These are phyloP conservation scores for Eurystomus glaucurus DNA, from an alignment of 2,797 vertebrate genomes.

Conservation along the genomic window DNA sequence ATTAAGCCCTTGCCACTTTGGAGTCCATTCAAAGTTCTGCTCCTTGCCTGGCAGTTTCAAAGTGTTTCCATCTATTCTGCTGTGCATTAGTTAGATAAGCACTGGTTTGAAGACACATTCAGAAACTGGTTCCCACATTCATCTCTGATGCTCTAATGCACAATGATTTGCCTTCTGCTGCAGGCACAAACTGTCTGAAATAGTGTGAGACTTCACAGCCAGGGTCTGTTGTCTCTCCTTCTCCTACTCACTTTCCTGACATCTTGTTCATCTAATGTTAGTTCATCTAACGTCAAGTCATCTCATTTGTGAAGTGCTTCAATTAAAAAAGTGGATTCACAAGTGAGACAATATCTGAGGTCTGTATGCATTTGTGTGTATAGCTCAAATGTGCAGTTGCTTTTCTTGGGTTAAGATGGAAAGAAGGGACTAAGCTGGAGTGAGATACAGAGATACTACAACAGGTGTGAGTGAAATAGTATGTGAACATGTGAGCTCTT, in stretches of 20 bases:
- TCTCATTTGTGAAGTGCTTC: not conserved
- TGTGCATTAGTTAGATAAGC: not conserved
- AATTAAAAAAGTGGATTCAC: not conserved
- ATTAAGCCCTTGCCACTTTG: not conserved
- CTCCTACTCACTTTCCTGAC: not conserved
- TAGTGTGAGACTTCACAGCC: slow-evolving; percentile 2
- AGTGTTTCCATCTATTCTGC: not conserved
- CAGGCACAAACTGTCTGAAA: not conserved
- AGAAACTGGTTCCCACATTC: slow-evolving; percentile 1
- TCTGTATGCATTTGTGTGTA: not conserved
- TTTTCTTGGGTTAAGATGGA: not conserved
- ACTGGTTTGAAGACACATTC: not conserved
- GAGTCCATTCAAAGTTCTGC: not conserved
- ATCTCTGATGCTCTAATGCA: not conserved
- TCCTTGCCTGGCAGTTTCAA: not conserved
- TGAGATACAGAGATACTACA: not conserved
- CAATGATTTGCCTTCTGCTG: slow-evolving; percentile 3
- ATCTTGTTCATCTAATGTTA: not conserved
- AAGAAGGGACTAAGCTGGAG: not conserved
- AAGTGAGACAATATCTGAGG: not conserved
- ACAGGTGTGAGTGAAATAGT: not conserved
- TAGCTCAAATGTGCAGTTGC: not conserved
- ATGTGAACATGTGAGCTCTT: not conserved
- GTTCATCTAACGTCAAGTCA: not conserved
- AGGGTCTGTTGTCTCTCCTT: not conserved